Evolutionary conservation across 2,797 vertebrate genomes (phyloP).

Genomic region (Pseudochirops corinnae): DNA sequence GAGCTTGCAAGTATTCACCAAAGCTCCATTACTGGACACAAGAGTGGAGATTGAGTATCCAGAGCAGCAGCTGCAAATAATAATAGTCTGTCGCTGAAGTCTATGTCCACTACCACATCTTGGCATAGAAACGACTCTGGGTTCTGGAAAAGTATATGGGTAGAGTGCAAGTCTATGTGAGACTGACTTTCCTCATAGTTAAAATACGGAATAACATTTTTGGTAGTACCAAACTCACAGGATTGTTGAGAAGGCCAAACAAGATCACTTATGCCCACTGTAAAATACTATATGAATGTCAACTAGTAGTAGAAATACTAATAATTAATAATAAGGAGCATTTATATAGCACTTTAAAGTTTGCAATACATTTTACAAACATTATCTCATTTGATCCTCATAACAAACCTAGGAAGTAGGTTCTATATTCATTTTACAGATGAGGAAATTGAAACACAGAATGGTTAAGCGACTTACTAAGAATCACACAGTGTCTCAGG

Average conservation of each 20-base stretch:
- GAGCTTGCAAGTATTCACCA: not conserved
- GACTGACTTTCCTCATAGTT: not conserved
- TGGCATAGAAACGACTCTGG: not conserved
- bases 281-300: not conserved
- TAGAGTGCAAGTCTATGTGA: not conserved
- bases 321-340: not conserved
- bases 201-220: not conserved
- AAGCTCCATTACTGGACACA: not conserved
- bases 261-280: not conserved
- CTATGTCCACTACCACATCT: not conserved
- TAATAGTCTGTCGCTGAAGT: not conserved
- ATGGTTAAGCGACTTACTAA: not conserved
- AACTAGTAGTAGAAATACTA: not conserved
- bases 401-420: not conserved
- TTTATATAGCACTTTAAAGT: not conserved
- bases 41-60: not conserved
- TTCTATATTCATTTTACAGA: not conserved
- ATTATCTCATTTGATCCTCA: not conserved
- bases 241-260: not conserved
- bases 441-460: not conserved
- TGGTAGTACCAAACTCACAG: not conserved
- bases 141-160: not conserved
- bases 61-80: not conserved
- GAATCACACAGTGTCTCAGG: not conserved
- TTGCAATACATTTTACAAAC: not conserved